These are phyloP conservation scores for Lycopodina hypogea DNA, from an alignment of 37 sponge, comb jelly and placozoan genomes.

Conservation along the genomic window DNA sequence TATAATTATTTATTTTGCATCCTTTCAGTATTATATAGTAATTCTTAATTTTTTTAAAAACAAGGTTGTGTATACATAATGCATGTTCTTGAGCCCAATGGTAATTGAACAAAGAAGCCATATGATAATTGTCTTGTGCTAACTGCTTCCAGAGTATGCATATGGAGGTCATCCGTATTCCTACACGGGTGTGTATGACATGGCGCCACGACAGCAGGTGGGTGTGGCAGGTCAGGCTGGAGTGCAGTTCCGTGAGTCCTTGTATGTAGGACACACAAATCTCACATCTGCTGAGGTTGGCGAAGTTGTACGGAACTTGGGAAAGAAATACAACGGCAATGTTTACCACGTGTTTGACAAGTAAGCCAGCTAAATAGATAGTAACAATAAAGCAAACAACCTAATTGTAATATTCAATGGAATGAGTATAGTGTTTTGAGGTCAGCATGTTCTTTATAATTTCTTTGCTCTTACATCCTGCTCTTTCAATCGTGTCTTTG, in stretches of 20 bases:
- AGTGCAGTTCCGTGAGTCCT: constrained; percentile 26
- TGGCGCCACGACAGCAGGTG: constrained; percentile 26
- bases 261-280: constrained; percentile 26
- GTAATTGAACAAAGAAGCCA: too few relatives aligned
- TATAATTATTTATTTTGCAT: neutral
- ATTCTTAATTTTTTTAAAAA: too few relatives aligned
- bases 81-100: too few relatives aligned
- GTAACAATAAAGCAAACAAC: too few relatives aligned
- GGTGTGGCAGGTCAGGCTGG: constrained; percentile 12
- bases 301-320: constrained; percentile 13
- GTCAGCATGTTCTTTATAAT: too few relatives aligned
- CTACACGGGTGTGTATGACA: constrained; percentile 49
- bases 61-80: too few relatives aligned
- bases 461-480: too few relatives aligned
- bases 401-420: neutral
- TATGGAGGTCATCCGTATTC: constrained; percentile 54
- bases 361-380: constrained; percentile 8
- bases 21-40: neutral
- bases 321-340: constrained; percentile 41
- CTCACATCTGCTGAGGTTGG: constrained; percentile 12
- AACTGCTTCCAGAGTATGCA: constrained; percentile 40
- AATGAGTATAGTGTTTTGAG: neutral
- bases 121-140: neutral
- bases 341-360: constrained; percentile 36
- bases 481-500: too few relatives aligned